Percentiles rank a stretch among this genome's conserved stretches.
phyloP scores from a whole-genome alignment of 2,113 vertebrate genomes.

The Apteryx mantelli region DNA sequence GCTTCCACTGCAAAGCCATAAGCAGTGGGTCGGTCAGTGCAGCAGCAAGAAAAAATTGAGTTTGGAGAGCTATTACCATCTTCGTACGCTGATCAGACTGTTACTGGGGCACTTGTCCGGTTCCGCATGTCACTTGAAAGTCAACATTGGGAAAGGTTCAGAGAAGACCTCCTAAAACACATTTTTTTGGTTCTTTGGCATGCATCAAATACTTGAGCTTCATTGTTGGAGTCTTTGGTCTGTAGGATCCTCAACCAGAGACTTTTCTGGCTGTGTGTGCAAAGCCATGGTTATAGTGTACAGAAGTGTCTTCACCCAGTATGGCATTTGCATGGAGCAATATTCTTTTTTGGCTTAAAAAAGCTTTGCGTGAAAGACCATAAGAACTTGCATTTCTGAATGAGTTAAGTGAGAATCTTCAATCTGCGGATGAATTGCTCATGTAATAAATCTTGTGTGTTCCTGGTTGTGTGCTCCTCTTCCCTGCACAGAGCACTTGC shows the following conservation, averaged over 20 bases:
- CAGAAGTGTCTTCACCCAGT: neutral
- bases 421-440: neutral
- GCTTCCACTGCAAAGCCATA: neutral
- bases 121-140: no score
- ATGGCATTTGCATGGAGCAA: neutral
- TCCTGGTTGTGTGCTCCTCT: no score
- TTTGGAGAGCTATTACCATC: neutral
- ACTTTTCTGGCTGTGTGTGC: neutral
- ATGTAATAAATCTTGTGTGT: no score
- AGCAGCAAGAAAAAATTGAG: neutral
- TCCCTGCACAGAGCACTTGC: no score
- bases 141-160: neutral
- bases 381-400: neutral
- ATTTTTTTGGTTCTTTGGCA: neutral
- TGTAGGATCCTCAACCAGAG: neutral
- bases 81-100: neutral
- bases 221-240: neutral
- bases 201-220: neutral
- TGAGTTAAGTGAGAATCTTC: neutral
- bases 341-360: neutral
- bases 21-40: neutral
- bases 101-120: no score
- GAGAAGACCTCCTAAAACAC: neutral
- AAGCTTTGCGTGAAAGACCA: neutral
- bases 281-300: neutral